Evolutionary conservation across 30 jellyfish, hydroid and myxozoan species (phyloP), one percentile per base, ranked within the genome.

Genomic region (Phacellophora camtschatica): DNA sequence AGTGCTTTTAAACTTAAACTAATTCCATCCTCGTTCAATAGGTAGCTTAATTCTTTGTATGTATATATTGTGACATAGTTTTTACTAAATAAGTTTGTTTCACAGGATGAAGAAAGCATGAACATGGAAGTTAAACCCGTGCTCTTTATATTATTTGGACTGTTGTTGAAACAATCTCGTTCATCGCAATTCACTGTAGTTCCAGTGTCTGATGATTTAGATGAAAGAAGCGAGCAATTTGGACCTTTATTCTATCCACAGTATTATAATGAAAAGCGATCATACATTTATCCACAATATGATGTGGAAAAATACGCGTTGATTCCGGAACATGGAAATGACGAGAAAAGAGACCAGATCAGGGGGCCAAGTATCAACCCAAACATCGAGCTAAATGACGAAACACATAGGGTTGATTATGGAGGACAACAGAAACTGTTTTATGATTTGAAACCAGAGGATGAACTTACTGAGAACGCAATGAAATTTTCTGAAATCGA

Each of bases 311-410:
- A 41, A 45, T 84, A 53, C 35, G 77, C 88, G 4, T 24, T 30
- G 24, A 71, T 27, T n/a, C 85, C 95, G 5, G 95, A 71, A 58
- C 75, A 33, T 1, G 82, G 27, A 19, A 61, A 43, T 49, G 91
- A 64, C 42, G 84, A 66, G 45, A 80, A 66, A 51, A 51, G 91
- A 65, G 91, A 80, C 71, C 61, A 30, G 65, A 66, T 80, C 5
- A 83, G 76, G 64, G 97, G 99, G n/a, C 99, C 97, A 13, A 94
- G 99, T 59, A 88, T 68, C 74, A 73, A 70, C 70, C 96, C 97
- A 39, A 56, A 66, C 4, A 94, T 94, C 25, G 89, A 74, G 58
- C 90, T 63, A 9, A 61, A 57, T 27, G 67, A 48, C n/a, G 15
- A 31, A 15, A 88, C 36, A 23, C 32, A 28, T 2, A 86, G 13